Evolutionary conservation across 2,888 invertebrate genomes (phyloP).

Genomic region (Agonopterix heracliana): DNA sequence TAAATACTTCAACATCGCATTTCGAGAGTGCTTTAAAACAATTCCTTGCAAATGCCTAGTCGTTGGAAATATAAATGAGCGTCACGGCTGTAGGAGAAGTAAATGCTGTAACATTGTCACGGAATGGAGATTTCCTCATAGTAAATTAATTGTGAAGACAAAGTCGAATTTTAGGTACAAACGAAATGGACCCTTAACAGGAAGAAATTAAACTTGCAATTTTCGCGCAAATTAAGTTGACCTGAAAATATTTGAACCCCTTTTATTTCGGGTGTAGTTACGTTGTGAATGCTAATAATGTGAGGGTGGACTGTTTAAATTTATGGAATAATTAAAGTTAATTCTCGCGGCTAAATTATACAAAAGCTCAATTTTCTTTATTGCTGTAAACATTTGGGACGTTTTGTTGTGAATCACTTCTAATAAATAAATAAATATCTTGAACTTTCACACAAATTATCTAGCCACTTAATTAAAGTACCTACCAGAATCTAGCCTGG

Average conservation of each 20-base stretch:
- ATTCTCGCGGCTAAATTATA: conserved; percentile 52
- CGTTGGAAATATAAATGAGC: conserved; percentile 38
- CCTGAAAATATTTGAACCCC: conserved; percentile 66
- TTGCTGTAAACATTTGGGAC: conserved; percentile 36
- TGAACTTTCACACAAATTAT: too few relatives aligned
- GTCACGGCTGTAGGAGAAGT: conserved; percentile 43
- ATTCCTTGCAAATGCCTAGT: too few relatives aligned
- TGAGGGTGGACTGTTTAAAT: conserved; percentile 62
- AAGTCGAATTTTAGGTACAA: conserved; percentile 29
- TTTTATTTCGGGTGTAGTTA: conserved; percentile 60
- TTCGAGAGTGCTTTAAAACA: too few relatives aligned
- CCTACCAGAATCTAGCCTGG: too few relatives aligned
- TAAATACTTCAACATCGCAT: too few relatives aligned
- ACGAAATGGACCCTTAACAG: conserved; percentile 56
- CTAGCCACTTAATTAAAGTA: too few relatives aligned
- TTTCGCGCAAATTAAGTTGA: conserved; percentile 57
- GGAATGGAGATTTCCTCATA: conserved; percentile 64
- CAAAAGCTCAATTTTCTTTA: conserved; percentile 41
- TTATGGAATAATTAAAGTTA: conserved; percentile 70
- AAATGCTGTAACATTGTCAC: conserved; percentile 57
- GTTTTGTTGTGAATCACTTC: conserved; percentile 27
- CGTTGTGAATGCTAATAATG: conserved; percentile 70
- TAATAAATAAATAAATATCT: background rate
- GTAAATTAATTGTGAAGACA: conserved; percentile 63
- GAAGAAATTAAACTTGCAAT: conserved; percentile 57